Conservation (phyloP, 2,888 invertebrate genomes). For the Sphaeridia pumilis region DNA sequence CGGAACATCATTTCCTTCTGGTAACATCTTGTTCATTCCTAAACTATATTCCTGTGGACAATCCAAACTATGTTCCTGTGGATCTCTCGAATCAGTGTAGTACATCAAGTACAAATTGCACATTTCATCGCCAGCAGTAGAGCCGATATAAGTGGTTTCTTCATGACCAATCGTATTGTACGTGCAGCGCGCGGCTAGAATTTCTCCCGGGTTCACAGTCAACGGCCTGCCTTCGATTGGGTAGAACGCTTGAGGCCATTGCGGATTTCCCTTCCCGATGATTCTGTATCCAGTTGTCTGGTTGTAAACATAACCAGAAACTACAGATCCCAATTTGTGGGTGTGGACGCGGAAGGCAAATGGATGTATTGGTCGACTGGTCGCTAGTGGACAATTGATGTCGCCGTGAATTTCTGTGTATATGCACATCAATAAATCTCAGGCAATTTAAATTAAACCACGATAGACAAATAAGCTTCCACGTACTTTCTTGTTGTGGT, state of each 20-base stretch:
- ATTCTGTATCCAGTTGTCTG: conserved; percentile 10
- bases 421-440: conserved; percentile 16
- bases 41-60: conserved; percentile 35
- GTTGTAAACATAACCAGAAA: conserved; percentile 40
- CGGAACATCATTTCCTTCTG: conserved; percentile 40
- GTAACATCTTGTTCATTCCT: conserved; percentile 37
- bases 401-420: conserved; percentile 43
- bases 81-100: conserved; percentile 39
- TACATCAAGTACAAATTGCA: conserved; percentile 47
- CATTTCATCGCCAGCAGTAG: conserved; percentile 44
- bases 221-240: conserved; percentile 39
- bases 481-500: conserved; percentile 29
- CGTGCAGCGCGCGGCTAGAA: conserved; percentile 45
- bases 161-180: conserved; percentile 43
- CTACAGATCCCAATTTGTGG: conserved; percentile 44
- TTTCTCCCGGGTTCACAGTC: conserved; percentile 42
- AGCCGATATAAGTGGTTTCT: conserved; percentile 38
- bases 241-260: conserved; percentile 52
- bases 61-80: conserved; percentile 28
- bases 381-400: conserved; percentile 42
- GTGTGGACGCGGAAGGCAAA: conserved; percentile 49
- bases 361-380: conserved; percentile 40
- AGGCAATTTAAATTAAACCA: conserved; percentile 9
- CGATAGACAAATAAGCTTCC: background rate
- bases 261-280: conserved; percentile 46